A percentile compares a stretch with the other conserved stretches of the same genome.
Evolutionary conservation across 2,797 vertebrate species (phyloP).

Genomic region (Cirrhinus molitorella): DNA sequence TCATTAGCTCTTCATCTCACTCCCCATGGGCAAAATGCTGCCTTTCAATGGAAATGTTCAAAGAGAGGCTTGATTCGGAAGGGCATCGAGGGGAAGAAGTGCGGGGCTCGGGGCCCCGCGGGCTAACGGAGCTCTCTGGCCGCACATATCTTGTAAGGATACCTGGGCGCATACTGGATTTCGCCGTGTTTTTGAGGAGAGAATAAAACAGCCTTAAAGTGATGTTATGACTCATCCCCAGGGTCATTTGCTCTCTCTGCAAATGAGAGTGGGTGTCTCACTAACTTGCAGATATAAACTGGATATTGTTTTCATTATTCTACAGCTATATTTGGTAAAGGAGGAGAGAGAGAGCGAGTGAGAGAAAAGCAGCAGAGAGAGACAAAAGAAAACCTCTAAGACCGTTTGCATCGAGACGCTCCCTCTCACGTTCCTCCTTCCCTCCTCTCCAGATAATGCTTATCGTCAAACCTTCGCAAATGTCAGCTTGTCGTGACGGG

Average conservation of each 20-base stretch:
- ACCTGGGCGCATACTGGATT: slow-evolving; percentile 68
- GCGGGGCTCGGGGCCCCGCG: neutral
- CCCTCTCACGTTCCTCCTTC: neutral
- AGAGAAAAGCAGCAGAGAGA: slow-evolving; percentile 13
- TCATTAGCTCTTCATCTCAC: slow-evolving; percentile 21
- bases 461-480: slow-evolving; percentile 59
- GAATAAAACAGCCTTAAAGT: slow-evolving; percentile 73
- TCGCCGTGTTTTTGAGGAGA: slow-evolving; percentile 65
- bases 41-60: slow-evolving; percentile 40
- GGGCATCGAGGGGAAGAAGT: slow-evolving; percentile 23
- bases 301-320: slow-evolving; percentile 81
- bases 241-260: slow-evolving; percentile 83
- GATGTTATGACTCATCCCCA: slow-evolving; percentile 80
- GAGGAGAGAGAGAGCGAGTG: neutral
- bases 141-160: slow-evolving; percentile 47
- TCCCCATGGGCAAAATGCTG: slow-evolving; percentile 20
- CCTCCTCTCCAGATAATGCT: slow-evolving; percentile 44
- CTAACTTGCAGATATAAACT: slow-evolving; percentile 81
- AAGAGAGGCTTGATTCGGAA: slow-evolving; percentile 47
- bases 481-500: slow-evolving; percentile 54
- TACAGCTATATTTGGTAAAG: slow-evolving; percentile 64
- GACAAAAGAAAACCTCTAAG: slow-evolving; percentile 35
- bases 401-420: slow-evolving; percentile 21
- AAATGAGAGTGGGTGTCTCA: slow-evolving; percentile 85
- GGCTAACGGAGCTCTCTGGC: slow-evolving; percentile 35